phyloP scores from a whole-genome alignment of 1,140 invertebrate species.

The Ruditapes philippinarum region DNA sequence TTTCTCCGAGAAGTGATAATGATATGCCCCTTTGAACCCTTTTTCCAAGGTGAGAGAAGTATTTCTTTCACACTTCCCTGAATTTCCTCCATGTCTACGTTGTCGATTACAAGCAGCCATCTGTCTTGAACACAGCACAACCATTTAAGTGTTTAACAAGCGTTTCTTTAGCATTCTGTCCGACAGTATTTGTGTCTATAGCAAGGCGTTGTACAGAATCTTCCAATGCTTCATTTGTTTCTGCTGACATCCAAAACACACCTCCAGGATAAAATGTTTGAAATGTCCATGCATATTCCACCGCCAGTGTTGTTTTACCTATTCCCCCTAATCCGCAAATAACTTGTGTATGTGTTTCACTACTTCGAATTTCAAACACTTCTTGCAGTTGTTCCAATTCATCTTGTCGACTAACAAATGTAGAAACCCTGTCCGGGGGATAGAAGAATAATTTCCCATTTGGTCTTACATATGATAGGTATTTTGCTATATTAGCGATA shows the following conservation, averaged over 20 bases:
- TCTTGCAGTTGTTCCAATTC: conserved; percentile 11
- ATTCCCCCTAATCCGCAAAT: conserved; percentile 38
- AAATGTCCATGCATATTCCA: conserved; percentile 58
- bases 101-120: conserved; percentile 65
- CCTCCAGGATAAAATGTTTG: conserved; percentile 51
- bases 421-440: conserved; percentile 28
- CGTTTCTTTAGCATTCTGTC: conserved; percentile 39
- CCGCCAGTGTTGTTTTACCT: conserved; percentile 51
- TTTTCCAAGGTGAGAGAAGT: conserved; percentile 46
- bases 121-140: not conserved
- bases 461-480: not conserved
- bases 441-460: conserved; percentile 43
- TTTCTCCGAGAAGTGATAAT: not conserved
- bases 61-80: conserved; percentile 29
- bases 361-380: not conserved
- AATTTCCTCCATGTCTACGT: conserved; percentile 45
- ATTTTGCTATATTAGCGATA: not conserved
- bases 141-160: conserved; percentile 8
- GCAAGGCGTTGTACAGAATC: conserved; percentile 32
- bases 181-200: conserved; percentile 36
- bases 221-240: conserved; percentile 37
- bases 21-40: conserved; percentile 32
- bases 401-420: conserved; percentile 37
- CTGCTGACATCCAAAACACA: conserved; percentile 35
- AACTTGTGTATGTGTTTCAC: not conserved